Evolutionary conservation across 2,797 vertebrate species (phyloP).

Genomic region (Catamblyrhynchus diadema): DNA sequence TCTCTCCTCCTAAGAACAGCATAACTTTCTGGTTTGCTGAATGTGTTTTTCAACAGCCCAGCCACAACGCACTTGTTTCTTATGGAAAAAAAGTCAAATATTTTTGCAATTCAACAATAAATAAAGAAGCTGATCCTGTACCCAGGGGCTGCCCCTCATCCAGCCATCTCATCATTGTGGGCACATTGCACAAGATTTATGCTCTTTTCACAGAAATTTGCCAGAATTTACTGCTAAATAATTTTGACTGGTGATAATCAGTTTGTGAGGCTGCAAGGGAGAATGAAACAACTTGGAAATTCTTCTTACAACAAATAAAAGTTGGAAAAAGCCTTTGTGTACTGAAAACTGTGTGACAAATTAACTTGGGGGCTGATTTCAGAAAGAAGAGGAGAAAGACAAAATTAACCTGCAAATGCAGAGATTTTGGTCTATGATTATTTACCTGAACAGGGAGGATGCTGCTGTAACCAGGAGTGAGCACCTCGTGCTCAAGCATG

Average conservation of each 20-base stretch:
- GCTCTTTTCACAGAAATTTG: not conserved
- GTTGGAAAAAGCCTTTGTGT: not conserved
- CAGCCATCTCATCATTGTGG: fast-evolving
- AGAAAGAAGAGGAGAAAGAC: not conserved
- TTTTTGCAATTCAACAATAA: not conserved
- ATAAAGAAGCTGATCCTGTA: not conserved
- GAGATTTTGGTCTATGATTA: not conserved
- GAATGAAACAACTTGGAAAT: not conserved
- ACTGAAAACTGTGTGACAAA: not conserved
- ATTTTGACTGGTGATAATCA: not conserved
- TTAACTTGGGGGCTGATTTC: not conserved
- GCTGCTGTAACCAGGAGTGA: not conserved
- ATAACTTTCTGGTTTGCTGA: not conserved
- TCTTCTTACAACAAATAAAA: not conserved
- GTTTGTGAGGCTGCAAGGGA: not conserved
- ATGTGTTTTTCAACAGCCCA: not conserved
- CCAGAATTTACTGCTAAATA: not conserved
- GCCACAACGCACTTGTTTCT: not conserved
- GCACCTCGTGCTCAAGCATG: not conserved
- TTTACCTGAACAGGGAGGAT: not conserved
- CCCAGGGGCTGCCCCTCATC: not conserved
- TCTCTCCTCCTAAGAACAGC: not conserved
- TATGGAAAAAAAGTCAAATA: not conserved
- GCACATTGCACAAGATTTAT: not conserved
- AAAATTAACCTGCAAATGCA: not conserved